Percentiles rank a stretch among this genome's conserved stretches.
Conservation (phyloP, 1,140 invertebrate genomes). For the Drosophila subpulchrella region DNA sequence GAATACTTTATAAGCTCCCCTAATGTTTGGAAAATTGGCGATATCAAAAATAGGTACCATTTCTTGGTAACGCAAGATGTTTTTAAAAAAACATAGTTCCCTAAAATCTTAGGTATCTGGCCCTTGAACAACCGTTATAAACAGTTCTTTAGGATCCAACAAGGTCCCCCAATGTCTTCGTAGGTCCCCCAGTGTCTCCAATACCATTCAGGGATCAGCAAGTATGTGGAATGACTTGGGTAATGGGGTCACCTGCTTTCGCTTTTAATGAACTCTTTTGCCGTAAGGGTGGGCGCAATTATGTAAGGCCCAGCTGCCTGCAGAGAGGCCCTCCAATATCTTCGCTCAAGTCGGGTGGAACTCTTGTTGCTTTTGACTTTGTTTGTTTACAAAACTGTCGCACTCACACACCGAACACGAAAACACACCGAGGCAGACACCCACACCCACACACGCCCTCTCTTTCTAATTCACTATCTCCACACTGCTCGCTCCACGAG, state of each 20-base stretch:
- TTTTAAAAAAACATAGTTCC: too few relatives aligned
- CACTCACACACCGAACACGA: constrained; percentile 5
- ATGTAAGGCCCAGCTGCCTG: constrained; percentile 32
- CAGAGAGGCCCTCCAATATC: constrained; percentile 35
- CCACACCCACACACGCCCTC: background rate
- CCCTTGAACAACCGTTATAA: too few relatives aligned
- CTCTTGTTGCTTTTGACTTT: constrained; percentile 42
- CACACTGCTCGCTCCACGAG: constrained; percentile 25
- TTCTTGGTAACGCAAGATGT: too few relatives aligned
- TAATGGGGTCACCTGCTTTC: constrained; percentile 32
- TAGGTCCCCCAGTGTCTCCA: background rate
- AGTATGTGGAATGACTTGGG: constrained; percentile 7
- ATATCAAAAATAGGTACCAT: too few relatives aligned
- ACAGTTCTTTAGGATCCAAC: too few relatives aligned
- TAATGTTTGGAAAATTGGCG: too few relatives aligned
- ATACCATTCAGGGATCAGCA: background rate
- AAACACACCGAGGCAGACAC: background rate
- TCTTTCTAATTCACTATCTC: background rate
- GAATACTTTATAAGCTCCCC: too few relatives aligned
- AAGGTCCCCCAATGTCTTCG: background rate
- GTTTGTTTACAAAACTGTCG: constrained; percentile 72
- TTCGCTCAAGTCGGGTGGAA: constrained; percentile 23
- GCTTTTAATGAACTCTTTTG: constrained; percentile 29
- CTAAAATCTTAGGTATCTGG: too few relatives aligned
- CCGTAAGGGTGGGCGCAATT: constrained; percentile 17